These are phyloP conservation scores for Trissoscelio sp. DNA, from an alignment of 2,888 invertebrate genomes.

Conservation along the genomic window DNA sequence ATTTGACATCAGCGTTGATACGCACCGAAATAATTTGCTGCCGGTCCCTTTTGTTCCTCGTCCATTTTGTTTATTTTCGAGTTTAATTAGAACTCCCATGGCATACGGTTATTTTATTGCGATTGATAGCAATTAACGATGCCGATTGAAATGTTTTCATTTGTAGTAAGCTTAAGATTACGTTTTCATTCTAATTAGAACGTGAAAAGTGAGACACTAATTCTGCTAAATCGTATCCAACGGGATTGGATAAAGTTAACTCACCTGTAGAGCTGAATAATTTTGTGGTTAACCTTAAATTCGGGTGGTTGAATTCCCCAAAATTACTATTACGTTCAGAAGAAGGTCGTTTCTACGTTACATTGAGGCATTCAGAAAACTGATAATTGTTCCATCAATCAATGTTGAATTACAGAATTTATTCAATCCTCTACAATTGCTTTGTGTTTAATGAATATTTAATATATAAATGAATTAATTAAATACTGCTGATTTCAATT, in stretches of 20 bases:
- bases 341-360: slow-evolving; percentile 24
- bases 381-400: neutral
- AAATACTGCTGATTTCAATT: too few relatives aligned
- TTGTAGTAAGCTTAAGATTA: slow-evolving; percentile 35
- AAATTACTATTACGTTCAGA: slow-evolving; percentile 48
- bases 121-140: slow-evolving; percentile 39
- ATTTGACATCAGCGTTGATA: neutral
- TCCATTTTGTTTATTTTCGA: slow-evolving; percentile 25
- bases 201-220: slow-evolving; percentile 54
- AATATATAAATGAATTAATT: too few relatives aligned
- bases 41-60: slow-evolving; percentile 6
- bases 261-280: slow-evolving; percentile 62
- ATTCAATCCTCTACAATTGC: too few relatives aligned
- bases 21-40: slow-evolving; percentile 2
- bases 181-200: slow-evolving; percentile 49
- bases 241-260: slow-evolving; percentile 43
- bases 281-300: slow-evolving; percentile 62
- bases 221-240: slow-evolving; percentile 37
- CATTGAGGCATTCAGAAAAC: slow-evolving; percentile 3
- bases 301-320: slow-evolving; percentile 41
- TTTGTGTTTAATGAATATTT: too few relatives aligned
- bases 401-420: neutral
- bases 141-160: slow-evolving; percentile 10
- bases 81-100: slow-evolving; percentile 27
- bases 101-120: slow-evolving; percentile 27